Conservation (phyloP, 2,113 vertebrate genomes). For the Limanda limanda region DNA sequence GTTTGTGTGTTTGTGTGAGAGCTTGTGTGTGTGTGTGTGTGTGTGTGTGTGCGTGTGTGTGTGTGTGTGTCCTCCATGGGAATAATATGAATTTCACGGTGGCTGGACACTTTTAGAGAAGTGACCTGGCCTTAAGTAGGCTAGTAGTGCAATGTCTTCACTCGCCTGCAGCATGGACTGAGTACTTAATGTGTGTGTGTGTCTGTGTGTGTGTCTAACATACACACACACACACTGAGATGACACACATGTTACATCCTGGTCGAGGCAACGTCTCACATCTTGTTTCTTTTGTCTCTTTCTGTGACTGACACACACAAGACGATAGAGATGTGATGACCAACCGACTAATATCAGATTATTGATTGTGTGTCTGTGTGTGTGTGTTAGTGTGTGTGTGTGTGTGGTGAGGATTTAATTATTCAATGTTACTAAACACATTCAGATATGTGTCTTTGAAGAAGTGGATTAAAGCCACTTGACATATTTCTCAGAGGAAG, state of each 20-base stretch:
- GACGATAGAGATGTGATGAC: too few relatives aligned
- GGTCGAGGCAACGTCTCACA: constrained; percentile 13
- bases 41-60: constrained; percentile 21
- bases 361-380: too few relatives aligned
- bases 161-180: constrained; percentile 51
- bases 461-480: too few relatives aligned
- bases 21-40: constrained; percentile 21
- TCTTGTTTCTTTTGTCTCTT: constrained; percentile 20
- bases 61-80: constrained; percentile 26
- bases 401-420: too few relatives aligned
- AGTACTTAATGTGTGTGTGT: constrained; percentile 40
- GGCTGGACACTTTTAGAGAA: constrained; percentile 72
- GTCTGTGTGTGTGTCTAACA: constrained; percentile 1
- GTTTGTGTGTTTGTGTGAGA: constrained; percentile 14
- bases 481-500: too few relatives aligned
- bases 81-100: constrained; percentile 76
- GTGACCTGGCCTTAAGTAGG: constrained; percentile 74
- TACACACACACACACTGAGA: neutral
- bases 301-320: constrained; percentile 3
- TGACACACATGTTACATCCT: constrained; percentile 32
- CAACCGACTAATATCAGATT: too few relatives aligned
- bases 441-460: too few relatives aligned
- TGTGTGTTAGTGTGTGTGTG: too few relatives aligned
- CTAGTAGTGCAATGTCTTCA: constrained; percentile 62
- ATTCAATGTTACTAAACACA: too few relatives aligned